Evolutionary conservation across 2,888 invertebrate genomes (phyloP), one percentile per base, ranked within the genome.

Genomic region (Trimorus sp.): DNA sequence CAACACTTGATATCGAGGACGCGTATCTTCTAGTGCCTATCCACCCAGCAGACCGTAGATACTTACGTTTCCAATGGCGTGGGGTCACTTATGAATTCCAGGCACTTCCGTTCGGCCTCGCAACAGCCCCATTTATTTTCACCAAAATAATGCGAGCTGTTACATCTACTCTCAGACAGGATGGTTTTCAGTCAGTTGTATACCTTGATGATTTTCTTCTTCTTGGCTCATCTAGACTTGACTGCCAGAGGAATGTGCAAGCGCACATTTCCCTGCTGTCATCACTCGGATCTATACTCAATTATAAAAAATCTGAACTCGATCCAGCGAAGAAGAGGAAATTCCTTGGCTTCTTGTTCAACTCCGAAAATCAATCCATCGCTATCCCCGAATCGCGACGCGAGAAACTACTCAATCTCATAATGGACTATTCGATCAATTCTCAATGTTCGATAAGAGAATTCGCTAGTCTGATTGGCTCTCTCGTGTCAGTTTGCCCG

Each of bases 401-500:
- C 16, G 7, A 54, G 16, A 54, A 54, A 26, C 12, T 54, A 16
- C 11, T 12, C 3, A 37, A 15, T 4, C 49, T 70, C 11, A 15
- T 77, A 11, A 2, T 4, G 0, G n/a, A 15, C 0, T 45, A 60
- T 15, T 70, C 77, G 12, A 7, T 11, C 14, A 70, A 70, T 0
- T 49, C 40, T 7, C 14, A n/a, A 5, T 75, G 79, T 45, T 12
- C 11, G 5, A 65, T 75, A 26, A 11, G 38, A 37, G 69, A 59
- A 1, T 79, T 75, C 38, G 63, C 69, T 9, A 42, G 75, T 37
- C n/a, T 79, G 42, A 58, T 75, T 36, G 79, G 70, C 3, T 75
- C 68, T 7, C 74, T 79, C 1, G 53, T 75, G 1, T 75, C 79
- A 1, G 69, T 69, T 36, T 79, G 74, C 12, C 75, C 79, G 7